Evolutionary conservation across 2,113 vertebrate species (phyloP).

Genomic region (Cephalopholis sonnerati): DNA sequence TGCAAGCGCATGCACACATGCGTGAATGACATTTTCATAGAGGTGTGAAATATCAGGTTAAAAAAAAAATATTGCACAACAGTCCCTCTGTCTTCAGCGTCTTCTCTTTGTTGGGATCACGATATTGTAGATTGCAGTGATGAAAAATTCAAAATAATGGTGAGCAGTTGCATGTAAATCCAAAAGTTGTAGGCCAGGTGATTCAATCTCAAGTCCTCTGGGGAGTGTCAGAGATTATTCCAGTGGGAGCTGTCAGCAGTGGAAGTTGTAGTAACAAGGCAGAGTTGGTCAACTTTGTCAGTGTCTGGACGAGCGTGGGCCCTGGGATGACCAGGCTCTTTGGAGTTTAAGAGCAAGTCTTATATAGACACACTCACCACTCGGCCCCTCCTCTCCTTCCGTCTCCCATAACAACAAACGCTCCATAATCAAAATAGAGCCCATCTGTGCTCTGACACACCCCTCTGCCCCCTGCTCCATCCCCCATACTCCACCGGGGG

Average conservation of each 20-base stretch:
- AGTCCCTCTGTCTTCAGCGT: slow-evolving; percentile 20
- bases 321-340: slow-evolving; percentile 81
- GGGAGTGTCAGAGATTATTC: slow-evolving; percentile 38
- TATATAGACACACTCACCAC: slow-evolving; percentile 64
- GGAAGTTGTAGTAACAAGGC: background rate
- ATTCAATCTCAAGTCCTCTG: slow-evolving; percentile 35
- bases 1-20: background rate
- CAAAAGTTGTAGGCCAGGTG: slow-evolving; percentile 33
- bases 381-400: slow-evolving; percentile 67
- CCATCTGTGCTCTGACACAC: slow-evolving; percentile 74
- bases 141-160: background rate
- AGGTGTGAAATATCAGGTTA: background rate
- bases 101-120: slow-evolving; percentile 6
- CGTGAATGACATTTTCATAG: background rate
- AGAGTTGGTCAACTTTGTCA: slow-evolving; percentile 29
- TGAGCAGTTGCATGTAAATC: slow-evolving; percentile 34
- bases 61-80: slow-evolving; percentile 28
- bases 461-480: slow-evolving; percentile 56
- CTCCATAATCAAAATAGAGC: slow-evolving; percentile 79
- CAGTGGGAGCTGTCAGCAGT: slow-evolving; percentile 25
- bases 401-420: slow-evolving; percentile 77
- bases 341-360: slow-evolving; percentile 78
- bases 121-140: background rate
- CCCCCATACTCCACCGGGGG: slow-evolving; percentile 11
- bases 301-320: slow-evolving; percentile 49